phyloP scores from a whole-genome alignment of 2,113 vertebrate species.

The Erythrolamprus reginae region DNA sequence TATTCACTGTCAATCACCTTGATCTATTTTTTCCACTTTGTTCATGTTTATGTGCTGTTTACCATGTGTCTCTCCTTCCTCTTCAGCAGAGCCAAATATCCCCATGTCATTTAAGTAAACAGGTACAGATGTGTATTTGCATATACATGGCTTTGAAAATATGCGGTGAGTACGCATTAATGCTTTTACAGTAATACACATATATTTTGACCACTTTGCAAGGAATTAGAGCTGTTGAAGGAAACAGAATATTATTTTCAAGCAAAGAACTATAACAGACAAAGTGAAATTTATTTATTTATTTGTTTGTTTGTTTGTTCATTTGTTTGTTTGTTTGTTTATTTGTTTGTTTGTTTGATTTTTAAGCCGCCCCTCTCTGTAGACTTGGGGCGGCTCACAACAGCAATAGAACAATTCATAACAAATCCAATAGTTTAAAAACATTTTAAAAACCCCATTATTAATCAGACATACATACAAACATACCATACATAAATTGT shows the following conservation, averaged over 20 bases:
- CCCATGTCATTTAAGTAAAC: neutral
- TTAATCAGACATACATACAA: no score
- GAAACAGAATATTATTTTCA: neutral
- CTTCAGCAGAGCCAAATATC: neutral
- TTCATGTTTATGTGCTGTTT: neutral
- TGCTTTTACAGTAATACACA: neutral
- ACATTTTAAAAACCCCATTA: no score
- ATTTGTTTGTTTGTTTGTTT: no score
- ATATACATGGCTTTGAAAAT: neutral
- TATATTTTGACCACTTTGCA: neutral
- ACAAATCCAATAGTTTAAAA: no score
- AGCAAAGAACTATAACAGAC: conserved; percentile 12
- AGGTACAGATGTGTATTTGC: neutral
- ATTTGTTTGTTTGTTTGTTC: no score
- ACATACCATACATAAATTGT: no score
- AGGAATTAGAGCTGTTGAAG: conserved; percentile 8
- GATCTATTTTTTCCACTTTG: neutral
- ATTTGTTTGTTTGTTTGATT: no score
- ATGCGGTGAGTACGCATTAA: neutral
- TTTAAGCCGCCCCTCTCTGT: no score
- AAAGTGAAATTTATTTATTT: conserved; percentile 10
- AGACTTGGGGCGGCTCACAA: no score
- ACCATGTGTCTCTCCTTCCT: neutral
- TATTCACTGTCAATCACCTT: neutral
- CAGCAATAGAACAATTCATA: no score